phyloP scores from a whole-genome alignment of 2,113 vertebrate species.

The Hepsetus odoe region DNA sequence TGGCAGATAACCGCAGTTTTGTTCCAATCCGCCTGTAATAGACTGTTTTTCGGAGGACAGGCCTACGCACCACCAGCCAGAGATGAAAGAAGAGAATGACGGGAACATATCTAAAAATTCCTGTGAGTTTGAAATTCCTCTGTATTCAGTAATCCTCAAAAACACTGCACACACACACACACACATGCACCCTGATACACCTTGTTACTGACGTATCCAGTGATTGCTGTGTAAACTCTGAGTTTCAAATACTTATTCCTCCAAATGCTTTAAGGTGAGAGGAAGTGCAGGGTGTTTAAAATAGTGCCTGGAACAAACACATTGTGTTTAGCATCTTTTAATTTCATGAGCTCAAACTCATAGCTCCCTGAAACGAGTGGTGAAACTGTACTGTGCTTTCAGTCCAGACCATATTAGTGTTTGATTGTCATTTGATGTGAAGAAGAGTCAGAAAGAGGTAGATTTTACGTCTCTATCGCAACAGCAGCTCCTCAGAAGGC shows the following conservation, averaged over 20 bases:
- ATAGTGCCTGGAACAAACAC: background rate
- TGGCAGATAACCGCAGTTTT: slow-evolving; percentile 22
- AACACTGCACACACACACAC: slow-evolving; percentile 30
- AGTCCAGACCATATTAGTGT: too few relatives aligned
- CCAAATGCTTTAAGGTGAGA: slow-evolving; percentile 20
- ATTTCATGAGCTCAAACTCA: too few relatives aligned
- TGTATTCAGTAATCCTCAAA: slow-evolving; percentile 26
- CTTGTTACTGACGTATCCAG: background rate
- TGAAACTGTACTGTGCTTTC: too few relatives aligned
- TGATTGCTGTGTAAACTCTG: background rate
- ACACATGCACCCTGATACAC: background rate
- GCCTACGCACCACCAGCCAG: background rate
- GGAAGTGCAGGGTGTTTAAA: background rate
- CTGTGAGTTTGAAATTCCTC: slow-evolving; percentile 20
- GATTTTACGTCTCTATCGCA: too few relatives aligned
- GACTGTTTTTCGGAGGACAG: slow-evolving; percentile 4
- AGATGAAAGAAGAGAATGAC: slow-evolving; percentile 20
- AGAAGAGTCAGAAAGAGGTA: too few relatives aligned
- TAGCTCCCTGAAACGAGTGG: too few relatives aligned
- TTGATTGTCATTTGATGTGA: too few relatives aligned
- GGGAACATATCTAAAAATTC: slow-evolving; percentile 26
- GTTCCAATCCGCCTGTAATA: slow-evolving; percentile 22
- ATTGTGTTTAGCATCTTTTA: too few relatives aligned
- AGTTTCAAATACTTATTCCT: slow-evolving; percentile 21
- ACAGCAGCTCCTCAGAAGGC: too few relatives aligned